Evolutionary conservation across 2,888 invertebrate genomes (phyloP), one percentile per base, ranked within the genome.

Genomic region (Bellardia bayeri): DNA sequence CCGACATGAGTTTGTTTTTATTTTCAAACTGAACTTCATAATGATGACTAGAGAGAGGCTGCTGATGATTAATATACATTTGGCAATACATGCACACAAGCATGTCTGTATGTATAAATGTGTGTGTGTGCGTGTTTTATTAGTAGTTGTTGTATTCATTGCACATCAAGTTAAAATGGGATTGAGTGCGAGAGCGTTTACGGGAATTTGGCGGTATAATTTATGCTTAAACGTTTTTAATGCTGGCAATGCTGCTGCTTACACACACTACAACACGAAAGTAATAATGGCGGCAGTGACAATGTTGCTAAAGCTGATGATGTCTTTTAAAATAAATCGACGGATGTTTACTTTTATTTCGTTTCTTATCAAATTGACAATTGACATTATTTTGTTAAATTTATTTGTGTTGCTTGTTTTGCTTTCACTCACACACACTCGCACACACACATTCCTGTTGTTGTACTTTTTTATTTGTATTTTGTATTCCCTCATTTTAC

Each of bases 351-450:
- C 61, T 88, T 85, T 87, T 85, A 86, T 85, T 85, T 87, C 64
- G 69, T 81, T 81, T 75, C 89, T 87, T 87, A 87, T 88, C 89
- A 88, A 88, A 88, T 88, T 87, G 88, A 82, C 89, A 89, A 87
- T 89, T 89, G 89, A 89, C 82, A 76, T 85, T 86, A 85, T 87
- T 86, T 79, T 45, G 85, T 87, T 87, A 83, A 86, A 80, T 80
- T 83, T 86, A 83, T 86, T 86, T 78, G 66, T 85, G 33, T 56
- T 74, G 71, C 58, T 75, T 80, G 54, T 68, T 49, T 30, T 40
- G 42, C 75, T 54, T 49, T 16, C 33, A 11, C 23, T 45, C 4
- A 68, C n/a, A 37, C 16, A 58, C 8, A 69, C 2, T 23, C 23
- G 37, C 16, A 51, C 7, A 16, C 40, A n/a, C 30, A 2, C 11